phyloP scores from a whole-genome alignment of 2,888 invertebrate genomes.

The Scaptomyza tumidula region DNA sequence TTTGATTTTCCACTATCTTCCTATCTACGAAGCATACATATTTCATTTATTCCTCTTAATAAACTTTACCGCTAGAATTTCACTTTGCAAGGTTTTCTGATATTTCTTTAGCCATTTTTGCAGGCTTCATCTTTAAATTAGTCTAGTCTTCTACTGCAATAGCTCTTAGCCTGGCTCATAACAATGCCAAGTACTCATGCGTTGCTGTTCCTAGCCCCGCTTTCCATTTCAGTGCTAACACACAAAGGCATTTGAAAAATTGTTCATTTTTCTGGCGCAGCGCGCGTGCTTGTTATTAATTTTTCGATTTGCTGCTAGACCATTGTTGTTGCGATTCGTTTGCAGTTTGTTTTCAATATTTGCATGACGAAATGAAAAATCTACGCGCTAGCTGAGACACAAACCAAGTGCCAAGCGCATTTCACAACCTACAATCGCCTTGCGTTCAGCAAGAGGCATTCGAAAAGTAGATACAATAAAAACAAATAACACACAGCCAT shows the following conservation, averaged over 20 bases:
- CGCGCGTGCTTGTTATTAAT: neutral
- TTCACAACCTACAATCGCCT: neutral
- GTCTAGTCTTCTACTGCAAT: conserved; percentile 32
- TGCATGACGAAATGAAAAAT: conserved; percentile 76
- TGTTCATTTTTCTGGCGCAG: conserved; percentile 51
- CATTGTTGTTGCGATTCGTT: conserved; percentile 53
- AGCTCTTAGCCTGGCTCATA: conserved; percentile 36
- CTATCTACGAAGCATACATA: too few relatives aligned
- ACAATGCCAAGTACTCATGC: conserved; percentile 45
- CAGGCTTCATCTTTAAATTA: conserved; percentile 47
- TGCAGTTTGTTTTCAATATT: conserved; percentile 74
- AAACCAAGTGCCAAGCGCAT: conserved; percentile 12
- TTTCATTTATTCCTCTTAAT: neutral
- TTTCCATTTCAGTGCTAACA: conserved; percentile 69
- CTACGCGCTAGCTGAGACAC: conserved; percentile 58
- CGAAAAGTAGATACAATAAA: conserved; percentile 75
- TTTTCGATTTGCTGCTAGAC: conserved; percentile 12
- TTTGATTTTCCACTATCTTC: neutral
- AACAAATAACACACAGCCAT: conserved; percentile 59
- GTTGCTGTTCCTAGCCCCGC: conserved; percentile 41
- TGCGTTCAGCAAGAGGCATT: conserved; percentile 50
- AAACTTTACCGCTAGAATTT: neutral
- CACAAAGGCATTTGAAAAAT: conserved; percentile 69
- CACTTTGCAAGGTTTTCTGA: conserved; percentile 3
- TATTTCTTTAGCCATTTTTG: conserved; percentile 3